A percentile compares a stretch with the other conserved stretches of the same genome.
Evolutionary conservation across 2,113 vertebrate species (phyloP).

Genomic region (Aspiorhynchus laticeps): DNA sequence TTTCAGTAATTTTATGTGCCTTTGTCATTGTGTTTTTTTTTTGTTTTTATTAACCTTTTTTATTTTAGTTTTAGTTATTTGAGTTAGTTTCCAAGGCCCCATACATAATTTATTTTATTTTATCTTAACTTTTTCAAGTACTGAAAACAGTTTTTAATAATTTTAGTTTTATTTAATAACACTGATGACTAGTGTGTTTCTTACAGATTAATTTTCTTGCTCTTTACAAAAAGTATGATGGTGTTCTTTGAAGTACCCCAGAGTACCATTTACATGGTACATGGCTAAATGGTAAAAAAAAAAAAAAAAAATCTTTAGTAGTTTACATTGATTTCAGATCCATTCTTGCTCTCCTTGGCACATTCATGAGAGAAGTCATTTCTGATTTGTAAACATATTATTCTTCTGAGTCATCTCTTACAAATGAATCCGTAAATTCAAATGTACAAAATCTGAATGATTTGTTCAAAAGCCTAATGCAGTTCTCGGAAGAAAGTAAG

Average conservation of each 20-base stretch:
- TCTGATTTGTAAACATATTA: background rate
- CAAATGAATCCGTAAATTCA: background rate
- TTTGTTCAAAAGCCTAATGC: background rate
- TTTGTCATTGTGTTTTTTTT: background rate
- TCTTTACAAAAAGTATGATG: background rate
- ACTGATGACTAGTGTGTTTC: background rate
- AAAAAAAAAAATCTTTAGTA: background rate
- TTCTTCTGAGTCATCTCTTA: background rate
- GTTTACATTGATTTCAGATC: background rate
- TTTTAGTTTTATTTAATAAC: background rate
- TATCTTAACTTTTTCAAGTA: background rate
- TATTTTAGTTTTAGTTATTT: background rate
- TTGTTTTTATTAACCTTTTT: background rate
- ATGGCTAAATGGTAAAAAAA: background rate
- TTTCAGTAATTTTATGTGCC: background rate
- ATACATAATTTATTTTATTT: background rate
- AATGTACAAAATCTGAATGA: background rate
- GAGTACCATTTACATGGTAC: background rate
- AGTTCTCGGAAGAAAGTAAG: background rate
- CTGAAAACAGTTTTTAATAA: background rate
- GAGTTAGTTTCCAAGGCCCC: too few species aligned
- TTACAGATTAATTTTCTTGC: background rate
- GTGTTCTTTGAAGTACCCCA: too few species aligned
- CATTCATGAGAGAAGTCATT: background rate
- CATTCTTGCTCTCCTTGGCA: background rate